Conservation (phyloP, 2,888 invertebrate genomes). For the Gastrophysa polygoni region DNA sequence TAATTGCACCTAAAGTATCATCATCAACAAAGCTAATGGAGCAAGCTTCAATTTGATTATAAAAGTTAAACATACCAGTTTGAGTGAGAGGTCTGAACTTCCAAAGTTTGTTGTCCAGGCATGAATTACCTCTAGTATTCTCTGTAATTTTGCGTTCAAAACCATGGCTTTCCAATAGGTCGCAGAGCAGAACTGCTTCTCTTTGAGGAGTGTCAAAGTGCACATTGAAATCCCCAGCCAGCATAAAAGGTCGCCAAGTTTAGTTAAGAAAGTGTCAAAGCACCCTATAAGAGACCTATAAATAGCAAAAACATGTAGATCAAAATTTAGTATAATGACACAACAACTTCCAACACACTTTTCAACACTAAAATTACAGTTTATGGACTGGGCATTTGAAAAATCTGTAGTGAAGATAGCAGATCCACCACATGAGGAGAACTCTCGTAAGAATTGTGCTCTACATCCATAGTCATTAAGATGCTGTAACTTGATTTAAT, state of each 20-base stretch:
- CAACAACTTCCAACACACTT: no score
- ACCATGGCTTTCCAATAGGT: background rate
- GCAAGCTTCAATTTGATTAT: background rate
- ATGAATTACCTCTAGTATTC: background rate
- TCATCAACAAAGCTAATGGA: background rate
- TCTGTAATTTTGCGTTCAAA: background rate
- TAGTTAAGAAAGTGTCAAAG: background rate
- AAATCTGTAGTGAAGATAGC: background rate
- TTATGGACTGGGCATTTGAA: no score
- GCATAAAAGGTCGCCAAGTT: background rate
- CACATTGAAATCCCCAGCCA: background rate
- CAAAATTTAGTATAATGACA: no score
- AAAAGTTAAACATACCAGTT: background rate
- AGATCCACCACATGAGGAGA: background rate
- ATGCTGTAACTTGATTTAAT: background rate
- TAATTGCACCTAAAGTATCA: background rate
- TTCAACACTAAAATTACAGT: no score
- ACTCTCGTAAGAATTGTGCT: background rate
- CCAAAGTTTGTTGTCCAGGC: background rate
- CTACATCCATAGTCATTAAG: background rate
- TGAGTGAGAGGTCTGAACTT: background rate
- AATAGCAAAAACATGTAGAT: no score
- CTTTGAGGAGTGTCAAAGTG: no score
- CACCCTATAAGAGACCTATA: no score
- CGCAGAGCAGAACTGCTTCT: no score